Percentiles rank a stretch among this genome's conserved stretches.
phyloP scores from a whole-genome alignment of 2,888 invertebrate genomes.

The Lasioglossum leucozonium region DNA sequence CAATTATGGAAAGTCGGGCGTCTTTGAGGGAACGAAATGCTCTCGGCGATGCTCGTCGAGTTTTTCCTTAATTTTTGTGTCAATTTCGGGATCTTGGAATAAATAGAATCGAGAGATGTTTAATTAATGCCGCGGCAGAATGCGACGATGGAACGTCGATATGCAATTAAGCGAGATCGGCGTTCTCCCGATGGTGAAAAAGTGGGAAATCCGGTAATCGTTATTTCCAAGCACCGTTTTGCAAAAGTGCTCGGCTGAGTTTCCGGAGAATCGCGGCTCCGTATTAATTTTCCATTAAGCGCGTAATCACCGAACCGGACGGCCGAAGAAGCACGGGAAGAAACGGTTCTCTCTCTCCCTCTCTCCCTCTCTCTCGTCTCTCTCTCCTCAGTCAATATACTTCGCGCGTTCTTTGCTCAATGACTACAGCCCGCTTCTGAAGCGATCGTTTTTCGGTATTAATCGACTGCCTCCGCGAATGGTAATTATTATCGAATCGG shows the following conservation, averaged over 20 bases:
- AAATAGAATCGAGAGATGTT: neutral
- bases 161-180: slow-evolving; percentile 22
- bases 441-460: neutral
- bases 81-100: neutral
- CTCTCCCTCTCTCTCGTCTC: no score
- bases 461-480: neutral
- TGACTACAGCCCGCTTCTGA: neutral
- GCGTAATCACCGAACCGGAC: slow-evolving; percentile 18
- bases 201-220: slow-evolving; percentile 10
- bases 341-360: neutral
- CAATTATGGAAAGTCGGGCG: neutral
- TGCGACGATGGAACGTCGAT: neutral
- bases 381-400: neutral
- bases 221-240: slow-evolving; percentile 24
- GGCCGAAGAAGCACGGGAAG: neutral
- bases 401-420: neutral
- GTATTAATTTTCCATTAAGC: slow-evolving; percentile 52
- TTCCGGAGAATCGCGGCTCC: slow-evolving; percentile 6
- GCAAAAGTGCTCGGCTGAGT: neutral
- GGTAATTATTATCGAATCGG: slow-evolving; percentile 3
- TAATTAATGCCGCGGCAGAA: neutral
- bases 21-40: neutral
- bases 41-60: neutral
- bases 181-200: neutral
- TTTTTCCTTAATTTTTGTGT: neutral